A percentile compares a stretch with the other conserved stretches of the same genome.
Evolutionary conservation across 1,140 invertebrate genomes (phyloP).

Genomic region (Neodiprion pinetum): DNA sequence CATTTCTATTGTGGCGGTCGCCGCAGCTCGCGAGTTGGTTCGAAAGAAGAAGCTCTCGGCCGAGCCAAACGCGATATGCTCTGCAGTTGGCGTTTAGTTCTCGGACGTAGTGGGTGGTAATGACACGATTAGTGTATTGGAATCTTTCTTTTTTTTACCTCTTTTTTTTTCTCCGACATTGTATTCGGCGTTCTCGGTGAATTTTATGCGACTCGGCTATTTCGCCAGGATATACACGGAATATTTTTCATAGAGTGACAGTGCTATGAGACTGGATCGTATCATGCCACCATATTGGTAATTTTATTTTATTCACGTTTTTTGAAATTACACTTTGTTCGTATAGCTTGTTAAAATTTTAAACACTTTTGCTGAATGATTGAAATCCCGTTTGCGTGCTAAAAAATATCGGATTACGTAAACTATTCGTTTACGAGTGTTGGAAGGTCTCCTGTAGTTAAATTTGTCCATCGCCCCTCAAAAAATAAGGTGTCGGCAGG

Average conservation of each 20-base stretch:
- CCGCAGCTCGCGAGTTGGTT: constrained; percentile 33
- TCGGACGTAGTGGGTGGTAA: constrained; percentile 2
- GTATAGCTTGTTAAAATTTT: no score
- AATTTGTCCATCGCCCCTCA: no score
- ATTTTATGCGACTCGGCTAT: no score
- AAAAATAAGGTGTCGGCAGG: no score
- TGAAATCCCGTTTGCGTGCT: not conserved
- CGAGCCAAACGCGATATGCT: not conserved
- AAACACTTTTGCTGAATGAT: not conserved
- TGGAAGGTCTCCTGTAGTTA: no score
- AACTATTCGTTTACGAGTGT: no score
- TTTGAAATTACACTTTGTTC: not conserved
- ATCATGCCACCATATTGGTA: constrained; percentile 60
- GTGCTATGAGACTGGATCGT: constrained; percentile 7
- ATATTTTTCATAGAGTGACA: not conserved
- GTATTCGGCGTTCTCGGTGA: no score
- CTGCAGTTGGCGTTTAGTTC: constrained; percentile 4
- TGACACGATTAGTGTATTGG: not conserved
- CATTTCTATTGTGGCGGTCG: constrained; percentile 51
- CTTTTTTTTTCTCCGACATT: no score
- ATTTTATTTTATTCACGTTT: constrained; percentile 31
- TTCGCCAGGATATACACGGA: no score
- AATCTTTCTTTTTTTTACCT: not conserved
- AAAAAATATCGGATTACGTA: no score
- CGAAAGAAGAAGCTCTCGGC: not conserved